Base-by-base conservation (phyloP, 2,888 invertebrate genomes). In the Mechanitis messenoides region DNA sequence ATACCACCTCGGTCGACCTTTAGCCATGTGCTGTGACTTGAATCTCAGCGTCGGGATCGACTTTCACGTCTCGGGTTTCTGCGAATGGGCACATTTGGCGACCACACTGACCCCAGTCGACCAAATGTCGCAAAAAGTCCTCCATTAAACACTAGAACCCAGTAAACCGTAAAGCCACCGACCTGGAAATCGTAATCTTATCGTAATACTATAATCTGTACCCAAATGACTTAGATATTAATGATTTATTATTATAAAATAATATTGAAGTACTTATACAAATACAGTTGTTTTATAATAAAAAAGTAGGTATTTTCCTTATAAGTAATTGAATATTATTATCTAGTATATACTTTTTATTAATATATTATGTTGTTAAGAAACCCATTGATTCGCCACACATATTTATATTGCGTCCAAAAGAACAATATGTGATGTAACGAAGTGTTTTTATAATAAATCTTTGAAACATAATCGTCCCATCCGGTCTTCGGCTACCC, bases 1-100 rank as follows among this genome's bases (percentile, higher is more conserved):
- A 78, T 80, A 76, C 81, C 85, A 80, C 82, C 82, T 78, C 78
- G 71, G 80, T 76, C 81, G 86, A 86, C 84, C 87, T 87, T 87
- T 84, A 74, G 76, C 79, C 86, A 85, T 84, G 75, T 85, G 85
- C 61, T 83, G 75, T 84, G 85, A 78, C 74, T 73, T 71, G 81
- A 88, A 88, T 89, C 88, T 81, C 84, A 71, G 83, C 79, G 74
- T 74, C 75, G 62, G 71, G 72, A 71, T 75, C 73, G 65, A 73
- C 79, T 81, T 79, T 77, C 77, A 71, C 71, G 72, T 73, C 71
- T 85, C 84, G 69, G 73, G 76, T 88, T 88, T 79, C 88, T 72
- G 74, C 71, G 75, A 76, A 68, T 65, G 73, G 75, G 72, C 83
- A 84, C 87, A 86, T 86, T 85, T 85, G 85, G 84, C 77, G 78